A percentile compares a stretch with the other conserved stretches of the same genome.
Evolutionary conservation across 1,140 invertebrate species (phyloP).

Genomic region (Nebria ingens): DNA sequence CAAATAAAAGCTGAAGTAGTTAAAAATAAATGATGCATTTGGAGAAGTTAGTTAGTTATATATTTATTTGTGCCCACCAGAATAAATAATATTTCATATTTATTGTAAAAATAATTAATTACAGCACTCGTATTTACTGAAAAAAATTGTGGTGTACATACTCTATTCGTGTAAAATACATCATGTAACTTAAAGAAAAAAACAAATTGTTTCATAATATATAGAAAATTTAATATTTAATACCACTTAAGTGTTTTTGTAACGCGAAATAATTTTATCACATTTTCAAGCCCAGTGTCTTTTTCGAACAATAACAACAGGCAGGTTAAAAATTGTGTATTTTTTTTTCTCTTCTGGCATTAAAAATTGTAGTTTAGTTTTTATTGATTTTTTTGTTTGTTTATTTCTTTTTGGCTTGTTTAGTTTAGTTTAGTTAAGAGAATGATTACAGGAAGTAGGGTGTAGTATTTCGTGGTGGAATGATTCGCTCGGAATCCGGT

Average conservation of each 20-base stretch:
- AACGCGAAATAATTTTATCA: slow-evolving; percentile 8
- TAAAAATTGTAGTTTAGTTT: slow-evolving; percentile 4
- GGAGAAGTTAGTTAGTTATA: slow-evolving; percentile 1
- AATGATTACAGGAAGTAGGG: slow-evolving; percentile 83
- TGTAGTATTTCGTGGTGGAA: slow-evolving; percentile 82
- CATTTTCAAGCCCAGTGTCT: neutral
- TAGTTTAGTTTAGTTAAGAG: neutral
- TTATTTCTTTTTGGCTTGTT: neutral
- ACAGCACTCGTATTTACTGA: slow-evolving; percentile 1
- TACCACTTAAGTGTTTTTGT: neutral
- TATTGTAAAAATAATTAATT: slow-evolving; percentile 3
- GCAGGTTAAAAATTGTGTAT: no score
- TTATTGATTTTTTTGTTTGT: neutral
- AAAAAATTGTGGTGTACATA: neutral
- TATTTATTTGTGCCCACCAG: slow-evolving; percentile 5
- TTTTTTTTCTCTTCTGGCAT: no score
- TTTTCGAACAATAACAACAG: neutral
- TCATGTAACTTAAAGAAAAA: neutral
- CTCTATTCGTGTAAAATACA: neutral
- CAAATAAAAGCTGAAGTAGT: slow-evolving; percentile 5
- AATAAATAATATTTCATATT: slow-evolving; percentile 2
- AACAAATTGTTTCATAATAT: neutral
- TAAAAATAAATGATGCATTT: slow-evolving; percentile 6
- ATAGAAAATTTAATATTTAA: slow-evolving; percentile 2
- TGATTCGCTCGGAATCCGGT: slow-evolving; percentile 82